Percentiles rank a stretch among this genome's conserved stretches.
Conservation (phyloP, 1,140 invertebrate species). For the Melitaea cinxia region DNA sequence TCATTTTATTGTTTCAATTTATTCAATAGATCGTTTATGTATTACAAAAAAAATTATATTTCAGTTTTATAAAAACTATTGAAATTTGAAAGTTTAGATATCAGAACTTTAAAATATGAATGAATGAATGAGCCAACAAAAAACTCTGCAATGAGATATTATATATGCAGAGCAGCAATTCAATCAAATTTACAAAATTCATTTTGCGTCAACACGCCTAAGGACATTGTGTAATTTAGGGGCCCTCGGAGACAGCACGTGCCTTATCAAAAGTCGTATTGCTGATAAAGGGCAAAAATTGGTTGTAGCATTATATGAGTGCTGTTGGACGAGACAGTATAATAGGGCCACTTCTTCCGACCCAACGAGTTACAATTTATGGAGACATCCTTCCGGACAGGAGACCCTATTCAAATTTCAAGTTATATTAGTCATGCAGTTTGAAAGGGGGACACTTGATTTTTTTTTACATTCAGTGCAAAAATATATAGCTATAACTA, state of each 20-base stretch:
- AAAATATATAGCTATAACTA: no score
- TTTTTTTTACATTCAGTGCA: background rate
- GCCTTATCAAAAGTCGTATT: slow-evolving; percentile 32
- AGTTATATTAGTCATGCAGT: background rate
- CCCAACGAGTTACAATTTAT: slow-evolving; percentile 17
- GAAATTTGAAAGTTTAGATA: no score
- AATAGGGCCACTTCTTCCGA: slow-evolving; percentile 11
- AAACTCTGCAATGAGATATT: no score
- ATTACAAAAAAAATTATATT: no score
- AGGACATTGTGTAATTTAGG: slow-evolving; percentile 25
- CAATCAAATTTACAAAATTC: slow-evolving; percentile 4
- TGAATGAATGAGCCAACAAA: no score
- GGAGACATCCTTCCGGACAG: slow-evolving; percentile 23
- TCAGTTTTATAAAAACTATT: no score
- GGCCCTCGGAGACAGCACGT: slow-evolving; percentile 20
- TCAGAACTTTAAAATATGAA: no score
- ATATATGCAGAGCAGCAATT: no score
- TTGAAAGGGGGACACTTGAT: background rate
- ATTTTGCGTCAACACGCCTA: slow-evolving; percentile 10
- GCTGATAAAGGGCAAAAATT: slow-evolving; percentile 28
- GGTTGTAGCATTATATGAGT: slow-evolving; percentile 16
- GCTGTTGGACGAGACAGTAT: slow-evolving; percentile 20
- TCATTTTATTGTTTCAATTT: no score
- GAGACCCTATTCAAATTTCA: slow-evolving; percentile 9
- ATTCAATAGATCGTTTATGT: no score